Evolutionary conservation across 2,113 vertebrate species (phyloP), one percentile per base, ranked within the genome.

Genomic region (Hydropotes inermis): DNA sequence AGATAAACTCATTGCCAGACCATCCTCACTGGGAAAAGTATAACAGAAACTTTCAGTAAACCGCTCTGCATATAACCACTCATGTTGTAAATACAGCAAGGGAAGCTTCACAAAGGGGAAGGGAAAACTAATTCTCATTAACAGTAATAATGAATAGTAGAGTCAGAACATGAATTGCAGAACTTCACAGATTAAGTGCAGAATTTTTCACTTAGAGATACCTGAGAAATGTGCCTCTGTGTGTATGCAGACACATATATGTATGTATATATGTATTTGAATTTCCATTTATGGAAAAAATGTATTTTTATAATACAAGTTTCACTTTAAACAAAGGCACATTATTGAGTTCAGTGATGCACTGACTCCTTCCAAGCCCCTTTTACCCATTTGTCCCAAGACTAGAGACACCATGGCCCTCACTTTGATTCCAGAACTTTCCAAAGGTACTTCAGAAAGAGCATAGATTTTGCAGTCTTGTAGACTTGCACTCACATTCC

Each of bases 1-100:
- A 98, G 94, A 92, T 95, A 96, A 98, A 96, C 89, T 97, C 87
- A 57, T 36, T 96, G 91, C 95, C 89, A 96, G 52, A 70, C 15
- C 11, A 43, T 81, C n/a, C 50, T 96, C 45, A 9, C 8, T 93
- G n/a, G 27, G 9, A 57, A 60, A 67, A 60, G 55, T 43, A 87
- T 21, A 92, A 88, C 28, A 23, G 27, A 91, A 92, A 93, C 85
- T 93, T 81, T 57, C 3, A 87, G 45, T 61, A 87, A 55, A 39
- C 30, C 12, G 39, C 39, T 83, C 57, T 88, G 36, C 33, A 8
- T 78, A 10, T 70, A 91, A 43, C 15, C 45, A 52, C 14, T n/a
- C 23, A 25, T 84, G 7, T 25, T 79, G 8, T 25, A 87, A 95
- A 89, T 52, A 52, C 4, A 93, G 39, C 76, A 67, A 88, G 14